Conservation (phyloP, 2,888 invertebrate species). For the Nomada ferruginata region DNA sequence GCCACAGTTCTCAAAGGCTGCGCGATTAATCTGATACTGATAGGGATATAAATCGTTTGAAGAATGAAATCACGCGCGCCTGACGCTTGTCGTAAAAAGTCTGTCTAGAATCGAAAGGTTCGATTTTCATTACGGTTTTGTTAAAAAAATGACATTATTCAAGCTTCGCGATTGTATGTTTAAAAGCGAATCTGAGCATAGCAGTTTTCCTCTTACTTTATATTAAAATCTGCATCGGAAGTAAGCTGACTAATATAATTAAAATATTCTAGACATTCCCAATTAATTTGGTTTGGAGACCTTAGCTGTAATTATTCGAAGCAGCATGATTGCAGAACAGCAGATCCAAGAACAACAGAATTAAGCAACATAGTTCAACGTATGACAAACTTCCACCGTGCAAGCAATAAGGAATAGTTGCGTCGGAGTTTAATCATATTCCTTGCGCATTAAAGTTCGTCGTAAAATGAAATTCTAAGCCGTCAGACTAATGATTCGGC, state of each 20-base stretch:
- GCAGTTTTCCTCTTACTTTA: too few species aligned
- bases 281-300: conserved; percentile 9
- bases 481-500: background rate
- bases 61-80: background rate
- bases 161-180: too few species aligned
- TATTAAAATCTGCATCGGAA: too few species aligned
- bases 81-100: background rate
- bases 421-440: conserved; percentile 1
- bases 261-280: background rate
- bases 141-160: too few species aligned
- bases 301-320: conserved; percentile 5
- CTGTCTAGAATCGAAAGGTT: too few species aligned
- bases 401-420: background rate
- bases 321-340: conserved; percentile 7
- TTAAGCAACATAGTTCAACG: background rate
- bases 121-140: too few species aligned
- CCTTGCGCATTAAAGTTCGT: background rate
- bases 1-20: background rate
- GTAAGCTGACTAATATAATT: background rate
- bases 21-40: background rate
- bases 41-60: background rate
- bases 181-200: background rate
- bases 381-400: background rate
- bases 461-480: background rate
- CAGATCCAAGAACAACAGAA: background rate